Conservation (phyloP, 2,797 vertebrate species). For the Myioborus miniatus region DNA sequence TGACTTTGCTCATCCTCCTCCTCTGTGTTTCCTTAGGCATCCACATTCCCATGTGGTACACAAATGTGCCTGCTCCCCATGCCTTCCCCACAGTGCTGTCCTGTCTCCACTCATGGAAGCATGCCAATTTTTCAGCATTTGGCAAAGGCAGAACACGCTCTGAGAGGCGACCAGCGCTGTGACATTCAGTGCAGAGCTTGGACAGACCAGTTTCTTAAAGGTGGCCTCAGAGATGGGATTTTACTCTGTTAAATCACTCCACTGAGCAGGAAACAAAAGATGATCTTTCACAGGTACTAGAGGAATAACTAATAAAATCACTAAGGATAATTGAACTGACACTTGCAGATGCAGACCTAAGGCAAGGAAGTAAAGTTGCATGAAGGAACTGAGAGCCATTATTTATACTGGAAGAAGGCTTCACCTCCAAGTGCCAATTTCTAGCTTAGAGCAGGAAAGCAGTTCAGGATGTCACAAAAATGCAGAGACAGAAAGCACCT, state of each 20-base stretch:
- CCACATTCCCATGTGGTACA: conserved; percentile 43
- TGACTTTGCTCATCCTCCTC: background rate
- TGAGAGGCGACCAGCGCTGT: background rate
- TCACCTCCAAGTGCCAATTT: background rate
- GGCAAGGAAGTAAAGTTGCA: background rate
- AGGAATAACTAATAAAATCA: background rate
- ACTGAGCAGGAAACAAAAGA: background rate
- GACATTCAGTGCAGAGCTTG: background rate
- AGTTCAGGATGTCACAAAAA: background rate
- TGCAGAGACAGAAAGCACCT: background rate
- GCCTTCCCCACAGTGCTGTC: background rate
- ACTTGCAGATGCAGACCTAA: background rate
- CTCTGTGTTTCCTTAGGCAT: background rate
- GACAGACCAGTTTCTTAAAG: background rate
- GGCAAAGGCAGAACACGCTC: background rate
- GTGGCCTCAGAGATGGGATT: background rate
- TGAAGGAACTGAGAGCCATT: background rate
- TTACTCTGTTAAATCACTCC: background rate
- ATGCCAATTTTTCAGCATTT: background rate
- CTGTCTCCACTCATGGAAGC: background rate
- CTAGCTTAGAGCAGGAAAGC: background rate
- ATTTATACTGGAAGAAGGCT: background rate
- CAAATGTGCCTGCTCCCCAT: conserved; percentile 37
- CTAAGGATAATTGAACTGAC: background rate
- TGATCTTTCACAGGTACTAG: background rate